These are phyloP conservation scores for Austrolebias charrua DNA, from an alignment of 2,797 vertebrate species.

Conservation along the genomic window DNA sequence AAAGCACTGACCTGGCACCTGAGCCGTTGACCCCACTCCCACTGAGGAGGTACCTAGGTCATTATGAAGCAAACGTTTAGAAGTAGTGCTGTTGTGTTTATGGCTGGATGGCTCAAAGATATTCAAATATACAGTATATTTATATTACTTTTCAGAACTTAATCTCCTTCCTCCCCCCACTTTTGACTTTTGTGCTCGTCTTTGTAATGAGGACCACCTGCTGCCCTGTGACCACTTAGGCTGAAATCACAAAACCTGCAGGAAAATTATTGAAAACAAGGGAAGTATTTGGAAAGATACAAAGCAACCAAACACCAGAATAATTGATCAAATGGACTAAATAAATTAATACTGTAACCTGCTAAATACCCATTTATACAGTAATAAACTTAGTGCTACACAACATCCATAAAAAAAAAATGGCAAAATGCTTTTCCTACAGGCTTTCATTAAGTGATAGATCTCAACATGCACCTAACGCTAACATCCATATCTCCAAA, in stretches of 20 bases:
- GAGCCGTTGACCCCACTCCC: too few relatives aligned
- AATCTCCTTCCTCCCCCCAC: neutral
- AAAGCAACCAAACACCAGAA: slow-evolving; percentile 18
- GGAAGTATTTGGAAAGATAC: slow-evolving; percentile 16
- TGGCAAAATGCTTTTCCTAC: slow-evolving; percentile 22
- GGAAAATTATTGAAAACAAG: slow-evolving; percentile 20
- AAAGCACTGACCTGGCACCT: neutral
- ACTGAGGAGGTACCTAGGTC: too few relatives aligned
- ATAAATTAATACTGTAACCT: slow-evolving; percentile 23
- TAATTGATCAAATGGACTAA: slow-evolving; percentile 30
- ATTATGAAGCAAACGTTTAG: slow-evolving; percentile 1
- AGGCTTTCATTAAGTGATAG: slow-evolving; percentile 28
- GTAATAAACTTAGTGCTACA: slow-evolving; percentile 59
- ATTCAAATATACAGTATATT: slow-evolving; percentile 4
- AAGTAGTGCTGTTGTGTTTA: neutral
- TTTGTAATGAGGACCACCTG: slow-evolving; percentile 10
- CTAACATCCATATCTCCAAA: neutral
- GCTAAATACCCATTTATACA: slow-evolving; percentile 17
- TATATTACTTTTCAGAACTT: neutral
- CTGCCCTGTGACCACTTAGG: slow-evolving; percentile 21
- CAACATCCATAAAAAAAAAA: slow-evolving; percentile 30
- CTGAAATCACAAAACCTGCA: slow-evolving; percentile 20
- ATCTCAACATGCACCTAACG: slow-evolving; percentile 20
- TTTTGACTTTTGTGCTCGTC: slow-evolving; percentile 34
- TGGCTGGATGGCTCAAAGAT: slow-evolving; percentile 8